Evolutionary conservation across 2,797 vertebrate genomes (phyloP).

Genomic region (Phataginus tetradactyla): DNA sequence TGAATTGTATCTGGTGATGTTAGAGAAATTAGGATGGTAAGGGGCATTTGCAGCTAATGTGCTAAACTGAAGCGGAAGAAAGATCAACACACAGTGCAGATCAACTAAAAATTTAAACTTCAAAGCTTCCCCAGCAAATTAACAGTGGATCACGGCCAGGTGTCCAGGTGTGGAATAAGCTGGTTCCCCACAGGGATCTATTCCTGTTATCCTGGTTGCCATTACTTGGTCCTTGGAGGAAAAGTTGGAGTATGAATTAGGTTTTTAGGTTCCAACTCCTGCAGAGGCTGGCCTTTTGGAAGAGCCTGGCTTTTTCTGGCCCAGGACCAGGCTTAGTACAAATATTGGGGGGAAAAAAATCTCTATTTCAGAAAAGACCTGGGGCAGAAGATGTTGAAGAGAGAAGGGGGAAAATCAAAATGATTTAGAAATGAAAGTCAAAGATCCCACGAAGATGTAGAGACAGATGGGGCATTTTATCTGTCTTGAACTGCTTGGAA

Average conservation of each 20-base stretch:
- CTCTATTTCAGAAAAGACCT: slow-evolving; percentile 9
- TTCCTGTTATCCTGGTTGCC: slow-evolving; percentile 10
- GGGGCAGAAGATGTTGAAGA: background rate
- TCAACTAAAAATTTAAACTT: background rate
- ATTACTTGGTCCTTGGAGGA: background rate
- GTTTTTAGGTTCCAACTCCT: slow-evolving; percentile 17
- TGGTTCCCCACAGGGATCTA: background rate
- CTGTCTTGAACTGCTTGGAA: background rate
- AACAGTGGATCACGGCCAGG: background rate
- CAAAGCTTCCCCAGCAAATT: background rate
- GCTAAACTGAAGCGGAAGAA: background rate
- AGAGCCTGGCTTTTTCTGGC: slow-evolving; percentile 38
- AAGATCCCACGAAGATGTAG: background rate
- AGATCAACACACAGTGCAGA: background rate
- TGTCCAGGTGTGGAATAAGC: slow-evolving; percentile 17
- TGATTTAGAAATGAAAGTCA: background rate
- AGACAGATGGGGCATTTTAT: background rate
- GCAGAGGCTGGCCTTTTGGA: background rate
- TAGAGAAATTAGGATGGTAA: background rate
- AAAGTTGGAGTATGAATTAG: slow-evolving; percentile 23
- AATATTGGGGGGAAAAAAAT: background rate
- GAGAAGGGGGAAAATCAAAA: background rate
- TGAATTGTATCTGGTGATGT: background rate
- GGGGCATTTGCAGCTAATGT: background rate
- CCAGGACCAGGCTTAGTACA: background rate